Base-by-base conservation (phyloP, 2,888 invertebrate genomes). In the Paralinhomoeus sp. region DNA sequence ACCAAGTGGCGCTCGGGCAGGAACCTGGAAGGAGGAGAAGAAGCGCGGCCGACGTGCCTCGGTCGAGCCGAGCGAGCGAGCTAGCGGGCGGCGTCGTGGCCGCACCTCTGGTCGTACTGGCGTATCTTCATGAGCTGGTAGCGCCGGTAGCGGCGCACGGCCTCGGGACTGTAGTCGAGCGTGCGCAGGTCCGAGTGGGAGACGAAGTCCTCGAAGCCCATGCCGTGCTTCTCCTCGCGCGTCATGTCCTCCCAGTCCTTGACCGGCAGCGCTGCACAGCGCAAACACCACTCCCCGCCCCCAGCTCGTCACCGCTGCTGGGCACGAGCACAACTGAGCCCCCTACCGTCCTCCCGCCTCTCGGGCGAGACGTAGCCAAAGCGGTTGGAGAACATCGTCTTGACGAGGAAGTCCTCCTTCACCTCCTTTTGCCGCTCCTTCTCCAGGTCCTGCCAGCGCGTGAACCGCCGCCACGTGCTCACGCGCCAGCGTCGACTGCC, bases 61-160 rank as follows among this genome's bases (percentile, higher is more conserved):
- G n/a, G 27, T 12, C 27, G 7, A 27, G 5, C 12, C 27, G 5
- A 27, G 27, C 5, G 27, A 9, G 27, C 7, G 27, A 27, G 27
- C 27, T 27, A 5, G 7, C 27, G 27, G 27, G 27, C 27, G 36
- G 33, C 31, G 17, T 24, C n/a, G 21, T 43, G 5, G 20, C 9
- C 43, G 3, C 24, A 57, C 58, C 60, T 50, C 44, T 60, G 60
- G 47, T 60, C 60, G 45, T 54, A 61, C 47, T 60, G 60, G 38
- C 56, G 49, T 37, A 50, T 49, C 43, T 56, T 51, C 37, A 60
- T 53, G 38, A 50, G 50, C 18, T 48, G 46, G 42, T 61, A 60
- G n/a, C 56, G 42, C 22, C 47, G 42, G 44, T 53, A 54, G 24
- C 60, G 48, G 7, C 50, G 43, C n/a, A 58, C 40, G 43, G 59